Evolutionary conservation across 2,797 vertebrate species (phyloP).

Genomic region (Microcaecilia unicolor): DNA sequence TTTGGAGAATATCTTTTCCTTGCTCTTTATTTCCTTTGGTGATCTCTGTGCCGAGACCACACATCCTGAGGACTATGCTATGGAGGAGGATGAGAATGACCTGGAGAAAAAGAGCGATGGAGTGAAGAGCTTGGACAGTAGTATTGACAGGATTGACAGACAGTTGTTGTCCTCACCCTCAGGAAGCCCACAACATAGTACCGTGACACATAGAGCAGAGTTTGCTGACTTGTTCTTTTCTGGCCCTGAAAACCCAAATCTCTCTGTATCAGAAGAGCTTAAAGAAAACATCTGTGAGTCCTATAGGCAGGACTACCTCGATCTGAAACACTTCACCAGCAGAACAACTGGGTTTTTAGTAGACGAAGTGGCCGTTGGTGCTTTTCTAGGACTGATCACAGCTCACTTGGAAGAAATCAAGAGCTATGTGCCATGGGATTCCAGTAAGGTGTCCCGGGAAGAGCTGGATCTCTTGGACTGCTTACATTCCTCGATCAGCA

Average conservation of each 20-base stretch:
- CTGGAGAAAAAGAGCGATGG: slow-evolving; percentile 11
- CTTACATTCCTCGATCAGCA: slow-evolving; percentile 62
- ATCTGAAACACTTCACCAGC: slow-evolving; percentile 67
- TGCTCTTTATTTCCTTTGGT: slow-evolving; percentile 77
- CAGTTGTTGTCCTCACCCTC: slow-evolving; percentile 22
- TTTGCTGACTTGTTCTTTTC: no score
- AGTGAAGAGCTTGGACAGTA: slow-evolving; percentile 4
- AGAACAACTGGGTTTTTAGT: slow-evolving; percentile 72
- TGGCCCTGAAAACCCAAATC: neutral
- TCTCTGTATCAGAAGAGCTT: neutral
- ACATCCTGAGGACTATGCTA: slow-evolving; percentile 36
- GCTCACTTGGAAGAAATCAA: slow-evolving; percentile 72
- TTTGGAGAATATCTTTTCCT: slow-evolving; percentile 94
- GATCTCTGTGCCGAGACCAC: slow-evolving; percentile 59
- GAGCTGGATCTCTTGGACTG: slow-evolving; percentile 56
- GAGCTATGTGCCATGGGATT: slow-evolving; percentile 37
- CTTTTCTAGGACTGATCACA: slow-evolving; percentile 77
- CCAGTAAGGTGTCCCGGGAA: slow-evolving; percentile 22
- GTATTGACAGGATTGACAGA: neutral
- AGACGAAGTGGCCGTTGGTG: slow-evolving; percentile 66
- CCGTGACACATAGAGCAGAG: neutral
- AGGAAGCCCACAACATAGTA: slow-evolving; percentile 27
- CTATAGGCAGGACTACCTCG: slow-evolving; percentile 36
- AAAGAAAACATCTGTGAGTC: slow-evolving; percentile 9
- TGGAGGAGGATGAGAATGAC: slow-evolving; percentile 26